These are phyloP conservation scores for Melolontha melolontha DNA, from an alignment of 2,888 invertebrate species.

Conservation along the genomic window DNA sequence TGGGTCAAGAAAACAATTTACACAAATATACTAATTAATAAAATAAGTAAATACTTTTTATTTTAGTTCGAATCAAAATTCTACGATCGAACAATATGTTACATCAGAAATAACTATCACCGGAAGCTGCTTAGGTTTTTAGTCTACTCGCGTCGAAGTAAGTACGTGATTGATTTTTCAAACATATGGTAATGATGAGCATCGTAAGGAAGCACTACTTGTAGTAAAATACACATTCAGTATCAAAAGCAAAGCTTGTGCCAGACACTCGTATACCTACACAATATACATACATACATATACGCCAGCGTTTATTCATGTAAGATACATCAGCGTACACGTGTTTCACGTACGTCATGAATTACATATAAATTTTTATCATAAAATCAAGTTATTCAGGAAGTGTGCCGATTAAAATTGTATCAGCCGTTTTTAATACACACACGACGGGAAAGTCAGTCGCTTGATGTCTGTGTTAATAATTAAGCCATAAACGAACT, in stretches of 20 bases:
- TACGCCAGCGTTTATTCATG: conserved; percentile 10
- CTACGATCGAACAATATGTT: conserved; percentile 7
- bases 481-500: too few species aligned
- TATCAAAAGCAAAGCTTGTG: too few species aligned
- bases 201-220: conserved; percentile 19
- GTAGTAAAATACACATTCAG: neutral
- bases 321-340: conserved; percentile 15
- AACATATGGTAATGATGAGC: conserved; percentile 22
- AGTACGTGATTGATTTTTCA: conserved; percentile 25
- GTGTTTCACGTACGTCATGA: conserved; percentile 23
- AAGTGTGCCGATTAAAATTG: conserved; percentile 15
- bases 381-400: conserved; percentile 23
- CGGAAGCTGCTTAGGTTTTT: conserved; percentile 17
- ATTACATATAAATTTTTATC: conserved; percentile 23
- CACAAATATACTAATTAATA: too few species aligned
- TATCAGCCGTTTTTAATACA: conserved; percentile 5
- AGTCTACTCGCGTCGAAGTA: conserved; percentile 21
- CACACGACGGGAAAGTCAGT: too few species aligned
- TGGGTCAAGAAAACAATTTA: too few species aligned
- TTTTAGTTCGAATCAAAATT: too few species aligned
- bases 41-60: too few species aligned
- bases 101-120: conserved; percentile 26
- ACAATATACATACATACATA: neutral
- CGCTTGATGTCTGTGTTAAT: too few species aligned
- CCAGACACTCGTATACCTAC: too few species aligned